A percentile compares a stretch with the other conserved stretches of the same genome.
Evolutionary conservation across 2,797 vertebrate species (phyloP).

Genomic region (Pelodytes ibericus): DNA sequence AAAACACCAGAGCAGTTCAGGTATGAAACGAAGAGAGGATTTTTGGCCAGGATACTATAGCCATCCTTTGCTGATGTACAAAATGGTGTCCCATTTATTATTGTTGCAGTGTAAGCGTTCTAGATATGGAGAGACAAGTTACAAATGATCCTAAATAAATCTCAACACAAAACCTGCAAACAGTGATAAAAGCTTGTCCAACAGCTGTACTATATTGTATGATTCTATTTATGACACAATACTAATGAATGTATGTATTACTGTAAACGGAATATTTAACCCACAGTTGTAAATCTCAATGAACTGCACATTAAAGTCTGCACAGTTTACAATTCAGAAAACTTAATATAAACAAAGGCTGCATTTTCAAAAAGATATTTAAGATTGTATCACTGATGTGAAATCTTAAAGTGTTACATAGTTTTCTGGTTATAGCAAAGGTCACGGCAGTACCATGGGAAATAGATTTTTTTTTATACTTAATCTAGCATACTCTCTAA

Average conservation of each 20-base stretch:
- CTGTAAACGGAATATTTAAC: background rate
- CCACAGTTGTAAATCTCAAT: background rate
- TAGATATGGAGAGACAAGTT: no score
- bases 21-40: conserved; percentile 62
- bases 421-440: background rate
- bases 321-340: background rate
- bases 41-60: conserved; percentile 63
- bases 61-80: conserved; percentile 73
- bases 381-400: background rate
- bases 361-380: background rate
- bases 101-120: conserved; percentile 71
- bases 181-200: no score
- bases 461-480: conserved; percentile 3
- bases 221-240: no score
- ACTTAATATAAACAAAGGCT: background rate
- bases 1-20: conserved; percentile 71
- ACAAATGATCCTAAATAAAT: no score
- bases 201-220: no score
- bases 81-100: conserved; percentile 76
- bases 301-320: background rate
- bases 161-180: no score
- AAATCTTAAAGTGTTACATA: background rate
- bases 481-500: background rate
- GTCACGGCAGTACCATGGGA: conserved; percentile 25
- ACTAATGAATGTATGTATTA: background rate